These are phyloP conservation scores for Pristiophorus japonicus DNA, from an alignment of 2,113 vertebrate genomes.

Conservation along the genomic window DNA sequence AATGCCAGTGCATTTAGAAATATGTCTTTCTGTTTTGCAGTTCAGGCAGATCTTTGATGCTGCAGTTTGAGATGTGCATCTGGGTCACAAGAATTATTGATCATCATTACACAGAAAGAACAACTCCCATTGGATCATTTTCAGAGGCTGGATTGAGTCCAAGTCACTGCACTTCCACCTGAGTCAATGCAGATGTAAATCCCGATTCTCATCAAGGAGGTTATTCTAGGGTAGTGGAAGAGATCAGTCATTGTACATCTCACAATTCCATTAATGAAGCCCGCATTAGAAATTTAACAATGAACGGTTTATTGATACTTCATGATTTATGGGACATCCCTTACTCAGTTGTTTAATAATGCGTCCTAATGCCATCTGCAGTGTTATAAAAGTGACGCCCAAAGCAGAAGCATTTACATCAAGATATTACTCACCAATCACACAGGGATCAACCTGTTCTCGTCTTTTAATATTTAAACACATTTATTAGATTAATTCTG, in stretches of 20 bases:
- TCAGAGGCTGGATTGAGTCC: constrained; percentile 55
- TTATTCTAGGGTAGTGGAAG: constrained; percentile 53
- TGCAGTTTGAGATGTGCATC: constrained; percentile 47
- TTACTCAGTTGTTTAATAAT: constrained; percentile 12
- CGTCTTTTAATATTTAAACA: constrained; percentile 22
- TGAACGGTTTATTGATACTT: constrained; percentile 44
- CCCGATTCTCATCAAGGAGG: constrained; percentile 56
- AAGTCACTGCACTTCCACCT: constrained; percentile 53
- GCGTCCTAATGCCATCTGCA: neutral
- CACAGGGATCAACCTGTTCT: neutral
- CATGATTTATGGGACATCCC: constrained; percentile 45
- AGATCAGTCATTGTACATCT: constrained; percentile 53
- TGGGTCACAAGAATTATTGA: constrained; percentile 58
- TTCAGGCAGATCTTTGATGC: constrained; percentile 38
- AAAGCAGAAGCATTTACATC: neutral
- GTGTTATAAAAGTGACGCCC: neutral
- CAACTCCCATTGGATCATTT: constrained; percentile 55
- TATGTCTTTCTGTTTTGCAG: constrained; percentile 29
- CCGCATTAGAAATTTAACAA: constrained; percentile 49
- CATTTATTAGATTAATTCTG: constrained; percentile 1
- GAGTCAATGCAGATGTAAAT: constrained; percentile 65
- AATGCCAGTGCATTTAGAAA: neutral
- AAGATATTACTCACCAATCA: neutral
- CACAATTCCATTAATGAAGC: constrained; percentile 57
- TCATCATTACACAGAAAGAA: constrained; percentile 61